Evolutionary conservation across 2,113 vertebrate genomes (phyloP), one percentile per base, ranked within the genome.

Genomic region (Propithecus coquereli): DNA sequence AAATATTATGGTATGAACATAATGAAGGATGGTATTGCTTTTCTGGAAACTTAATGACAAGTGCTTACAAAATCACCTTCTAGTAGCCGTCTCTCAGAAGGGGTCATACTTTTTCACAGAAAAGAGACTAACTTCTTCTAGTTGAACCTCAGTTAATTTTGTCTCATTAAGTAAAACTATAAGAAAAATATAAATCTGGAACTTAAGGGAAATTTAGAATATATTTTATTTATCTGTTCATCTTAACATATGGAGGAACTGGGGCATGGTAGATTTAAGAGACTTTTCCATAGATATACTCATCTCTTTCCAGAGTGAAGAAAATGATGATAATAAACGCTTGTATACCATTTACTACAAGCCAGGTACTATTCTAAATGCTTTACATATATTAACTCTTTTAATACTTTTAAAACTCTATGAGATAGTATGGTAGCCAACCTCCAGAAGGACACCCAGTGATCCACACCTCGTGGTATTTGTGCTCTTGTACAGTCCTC

Each of bases 151-250:
- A 22, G 61, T 66, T 79, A 91, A 88, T 86, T 68, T 95, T 90
- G 59, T 95, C 27, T 82, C 5, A 87, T 47, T 82, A 70, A 66
- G 30, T 92, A 74, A 91, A 96, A 89, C 71, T 93, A 5, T 50
- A 59, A 45, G 71, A 82, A 94, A 88, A 90, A 54, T 82, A 50
- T 37, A 95, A 85, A 91, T 86, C 2, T 94, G 73, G 52, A 80
- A 40, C 50, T 79, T 14, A 66, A 83, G 10, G 52, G 76, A 57
- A 50, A 65, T 74, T 93, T 61, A 76, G 32, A 59, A 57, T 91
- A 14, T 47, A 0, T 93, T 91, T 93, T 68, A 50, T 83, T 77
- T 85, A 81, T 37, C 34, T 40, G 37, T 63, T 93, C 6, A 63
- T 89, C 34, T 90, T 92, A 87, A 63, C 22, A 47, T 65, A 8